Conservation (phyloP, 2,113 vertebrate genomes). For the Heterochromis multidens region DNA sequence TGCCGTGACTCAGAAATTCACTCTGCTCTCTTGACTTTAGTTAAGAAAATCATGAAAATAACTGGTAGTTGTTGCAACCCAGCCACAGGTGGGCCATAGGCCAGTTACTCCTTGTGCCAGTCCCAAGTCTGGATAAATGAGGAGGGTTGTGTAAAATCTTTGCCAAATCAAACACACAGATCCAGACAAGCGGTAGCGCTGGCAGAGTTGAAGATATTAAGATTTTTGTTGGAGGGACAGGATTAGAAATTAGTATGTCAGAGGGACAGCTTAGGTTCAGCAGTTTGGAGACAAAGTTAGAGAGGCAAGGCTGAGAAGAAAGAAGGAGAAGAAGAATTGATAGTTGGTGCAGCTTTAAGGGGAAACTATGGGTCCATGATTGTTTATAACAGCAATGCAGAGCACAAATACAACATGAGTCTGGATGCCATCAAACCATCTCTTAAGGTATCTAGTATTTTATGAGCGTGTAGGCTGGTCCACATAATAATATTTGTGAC, state of each 20-base stretch:
- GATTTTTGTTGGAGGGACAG: neutral
- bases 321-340: too few relatives aligned
- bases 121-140: neutral
- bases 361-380: neutral
- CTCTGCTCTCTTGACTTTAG: accelerated
- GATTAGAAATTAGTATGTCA: neutral
- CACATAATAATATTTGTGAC: neutral
- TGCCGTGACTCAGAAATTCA: neutral
- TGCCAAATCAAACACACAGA: neutral
- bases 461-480: neutral
- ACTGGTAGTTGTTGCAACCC: too few relatives aligned
- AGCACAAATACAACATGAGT: too few relatives aligned
- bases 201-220: neutral
- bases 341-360: neutral
- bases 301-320: neutral
- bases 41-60: neutral
- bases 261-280: neutral
- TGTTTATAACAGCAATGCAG: neutral
- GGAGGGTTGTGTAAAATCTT: neutral
- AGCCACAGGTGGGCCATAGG: neutral
- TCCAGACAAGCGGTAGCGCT: neutral
- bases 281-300: neutral
- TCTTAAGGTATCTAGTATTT: neutral
- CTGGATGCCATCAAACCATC: neutral
- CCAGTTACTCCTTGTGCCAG: neutral